These are phyloP conservation scores for Ramphastos sulfuratus DNA, from an alignment of 2,113 vertebrate species.

Conservation along the genomic window DNA sequence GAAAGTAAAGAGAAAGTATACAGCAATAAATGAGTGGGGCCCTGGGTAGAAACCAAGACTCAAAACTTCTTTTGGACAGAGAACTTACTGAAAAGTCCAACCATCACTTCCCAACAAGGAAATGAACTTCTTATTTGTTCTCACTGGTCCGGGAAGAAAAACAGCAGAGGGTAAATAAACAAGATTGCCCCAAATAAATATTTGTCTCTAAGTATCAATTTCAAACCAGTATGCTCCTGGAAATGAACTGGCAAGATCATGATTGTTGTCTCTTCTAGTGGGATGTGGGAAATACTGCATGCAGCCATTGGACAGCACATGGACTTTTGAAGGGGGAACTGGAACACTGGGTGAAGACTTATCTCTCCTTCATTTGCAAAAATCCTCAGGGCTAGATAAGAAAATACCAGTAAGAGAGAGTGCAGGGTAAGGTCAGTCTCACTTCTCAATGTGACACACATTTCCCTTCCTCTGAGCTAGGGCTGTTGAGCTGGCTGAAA, in stretches of 20 bases:
- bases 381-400: background rate
- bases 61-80: background rate
- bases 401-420: background rate
- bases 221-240: constrained; percentile 5
- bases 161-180: constrained; percentile 14
- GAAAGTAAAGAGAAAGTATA: background rate
- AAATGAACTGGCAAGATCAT: background rate
- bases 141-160: constrained; percentile 39
- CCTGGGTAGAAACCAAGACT: background rate
- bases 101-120: constrained; percentile 6
- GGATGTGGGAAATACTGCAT: background rate
- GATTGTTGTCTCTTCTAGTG: background rate
- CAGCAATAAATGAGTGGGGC: background rate
- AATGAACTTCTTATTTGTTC: constrained; percentile 28
- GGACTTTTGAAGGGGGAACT: background rate
- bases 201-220: background rate
- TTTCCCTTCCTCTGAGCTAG: background rate
- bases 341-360: background rate
- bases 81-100: background rate
- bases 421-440: background rate
- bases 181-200: constrained; percentile 22
- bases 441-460: background rate
- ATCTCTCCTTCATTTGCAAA: background rate
- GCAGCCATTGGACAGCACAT: background rate
- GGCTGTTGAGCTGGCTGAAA: background rate